phyloP scores from a whole-genome alignment of 2,797 vertebrate species.

The Chrosomus eos region DNA sequence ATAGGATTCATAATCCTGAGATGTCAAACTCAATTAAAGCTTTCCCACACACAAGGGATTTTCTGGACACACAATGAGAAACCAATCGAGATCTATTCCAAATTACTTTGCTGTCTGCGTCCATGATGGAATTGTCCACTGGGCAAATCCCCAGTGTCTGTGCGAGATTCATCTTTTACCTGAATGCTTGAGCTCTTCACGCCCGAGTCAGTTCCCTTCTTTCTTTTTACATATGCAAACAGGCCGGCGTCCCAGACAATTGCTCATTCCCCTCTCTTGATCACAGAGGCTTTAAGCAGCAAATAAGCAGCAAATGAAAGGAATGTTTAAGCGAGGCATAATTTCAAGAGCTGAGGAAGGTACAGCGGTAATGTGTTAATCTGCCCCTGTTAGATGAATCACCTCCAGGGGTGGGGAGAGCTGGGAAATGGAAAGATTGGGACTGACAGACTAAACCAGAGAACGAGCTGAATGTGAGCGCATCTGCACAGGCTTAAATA shows the following conservation, averaged over 20 bases:
- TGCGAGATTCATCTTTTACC: constrained; percentile 55
- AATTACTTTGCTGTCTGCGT: constrained; percentile 44
- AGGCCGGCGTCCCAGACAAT: constrained; percentile 22
- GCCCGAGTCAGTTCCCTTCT: constrained; percentile 46
- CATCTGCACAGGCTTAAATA: constrained; percentile 11
- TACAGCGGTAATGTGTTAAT: constrained; percentile 47
- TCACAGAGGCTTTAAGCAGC: constrained; percentile 45
- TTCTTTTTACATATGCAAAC: constrained; percentile 59
- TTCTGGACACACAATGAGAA: constrained; percentile 70
- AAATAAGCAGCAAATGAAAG: constrained; percentile 54
- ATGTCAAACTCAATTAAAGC: constrained; percentile 86
- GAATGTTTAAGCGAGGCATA: constrained; percentile 46
- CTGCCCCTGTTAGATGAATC: constrained; percentile 32
- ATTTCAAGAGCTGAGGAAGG: constrained; percentile 45
- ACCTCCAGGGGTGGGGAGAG: not conserved
- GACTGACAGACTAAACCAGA: constrained; percentile 18
- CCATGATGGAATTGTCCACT: constrained; percentile 56
- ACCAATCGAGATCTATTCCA: constrained; percentile 76
- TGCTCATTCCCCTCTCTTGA: constrained; percentile 44
- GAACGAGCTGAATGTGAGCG: not conserved
- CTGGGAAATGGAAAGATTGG: constrained; percentile 26
- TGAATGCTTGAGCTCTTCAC: constrained; percentile 47
- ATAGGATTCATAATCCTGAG: constrained; percentile 81
- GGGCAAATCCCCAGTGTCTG: constrained; percentile 54
- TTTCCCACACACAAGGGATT: constrained; percentile 76